Conservation (phyloP, 2,797 vertebrate species). For the Enteromius anoplus region DNA sequence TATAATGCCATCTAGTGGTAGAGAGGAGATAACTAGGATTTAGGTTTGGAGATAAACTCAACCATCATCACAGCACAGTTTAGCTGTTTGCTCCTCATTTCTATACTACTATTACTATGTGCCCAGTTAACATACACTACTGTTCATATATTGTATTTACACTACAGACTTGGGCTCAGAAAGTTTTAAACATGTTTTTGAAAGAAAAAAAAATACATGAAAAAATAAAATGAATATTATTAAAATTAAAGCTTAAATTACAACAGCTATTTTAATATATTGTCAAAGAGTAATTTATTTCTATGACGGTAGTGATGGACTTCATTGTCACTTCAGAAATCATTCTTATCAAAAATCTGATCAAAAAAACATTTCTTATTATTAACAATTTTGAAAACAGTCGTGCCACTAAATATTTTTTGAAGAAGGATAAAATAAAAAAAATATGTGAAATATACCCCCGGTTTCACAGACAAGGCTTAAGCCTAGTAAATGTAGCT, state of each 20-base stretch:
- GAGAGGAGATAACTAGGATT: background rate
- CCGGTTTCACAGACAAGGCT: no score
- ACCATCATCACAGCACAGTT: background rate
- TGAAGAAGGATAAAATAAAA: background rate
- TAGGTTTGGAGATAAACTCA: background rate
- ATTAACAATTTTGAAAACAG: background rate
- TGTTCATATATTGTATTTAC: background rate
- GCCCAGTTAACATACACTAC: background rate
- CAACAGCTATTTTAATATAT: background rate
- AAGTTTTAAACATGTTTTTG: background rate
- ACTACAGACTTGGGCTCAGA: background rate
- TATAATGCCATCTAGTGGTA: constrained; percentile 69
- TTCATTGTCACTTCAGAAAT: background rate
- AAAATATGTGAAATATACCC: background rate
- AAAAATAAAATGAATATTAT: background rate
- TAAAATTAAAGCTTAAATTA: background rate
- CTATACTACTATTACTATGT: no score
- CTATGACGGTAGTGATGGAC: background rate
- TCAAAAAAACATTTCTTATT: background rate
- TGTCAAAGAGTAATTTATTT: background rate
- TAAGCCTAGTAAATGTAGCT: no score
- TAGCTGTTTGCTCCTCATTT: background rate
- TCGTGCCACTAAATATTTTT: background rate
- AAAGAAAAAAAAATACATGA: background rate
- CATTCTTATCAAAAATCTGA: no score